Evolutionary conservation across 2,797 vertebrate species (phyloP).

Genomic region (Peromyscus nudipes): DNA sequence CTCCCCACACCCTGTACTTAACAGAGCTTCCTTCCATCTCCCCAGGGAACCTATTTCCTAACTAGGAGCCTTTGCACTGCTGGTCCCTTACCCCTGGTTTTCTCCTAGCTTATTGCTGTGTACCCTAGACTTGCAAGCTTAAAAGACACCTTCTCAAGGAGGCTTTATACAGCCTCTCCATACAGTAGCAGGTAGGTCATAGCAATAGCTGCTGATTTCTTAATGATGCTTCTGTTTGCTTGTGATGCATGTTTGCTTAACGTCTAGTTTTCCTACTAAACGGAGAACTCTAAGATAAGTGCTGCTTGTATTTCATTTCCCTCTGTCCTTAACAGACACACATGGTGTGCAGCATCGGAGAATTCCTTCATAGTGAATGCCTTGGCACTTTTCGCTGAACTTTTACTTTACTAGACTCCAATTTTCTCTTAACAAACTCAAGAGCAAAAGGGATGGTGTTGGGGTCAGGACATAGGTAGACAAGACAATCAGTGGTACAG

Average conservation of each 20-base stretch:
- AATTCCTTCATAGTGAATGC: neutral
- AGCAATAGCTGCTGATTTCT: constrained; percentile 31
- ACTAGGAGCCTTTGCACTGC: neutral
- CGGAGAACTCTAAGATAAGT: neutral
- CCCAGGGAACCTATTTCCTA: neutral
- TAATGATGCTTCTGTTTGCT: neutral
- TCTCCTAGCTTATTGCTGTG: neutral
- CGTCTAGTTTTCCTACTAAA: neutral
- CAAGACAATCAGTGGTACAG: neutral
- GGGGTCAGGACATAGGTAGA: neutral
- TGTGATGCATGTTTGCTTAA: constrained; percentile 1
- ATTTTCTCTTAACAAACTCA: neutral
- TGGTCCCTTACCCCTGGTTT: neutral
- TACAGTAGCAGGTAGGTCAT: constrained; percentile 7
- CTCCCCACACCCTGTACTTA: neutral
- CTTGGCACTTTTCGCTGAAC: neutral
- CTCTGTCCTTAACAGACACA: neutral
- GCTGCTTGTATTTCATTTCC: neutral
- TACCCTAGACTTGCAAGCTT: constrained; percentile 24
- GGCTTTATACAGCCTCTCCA: neutral
- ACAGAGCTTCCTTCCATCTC: neutral
- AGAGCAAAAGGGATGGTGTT: neutral
- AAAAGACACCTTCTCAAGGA: constrained; percentile 37
- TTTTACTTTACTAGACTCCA: neutral
- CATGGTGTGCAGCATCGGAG: rapidly evolving